Conservation (phyloP, 2,113 vertebrate genomes). For the Shinisaurus crocodilurus region DNA sequence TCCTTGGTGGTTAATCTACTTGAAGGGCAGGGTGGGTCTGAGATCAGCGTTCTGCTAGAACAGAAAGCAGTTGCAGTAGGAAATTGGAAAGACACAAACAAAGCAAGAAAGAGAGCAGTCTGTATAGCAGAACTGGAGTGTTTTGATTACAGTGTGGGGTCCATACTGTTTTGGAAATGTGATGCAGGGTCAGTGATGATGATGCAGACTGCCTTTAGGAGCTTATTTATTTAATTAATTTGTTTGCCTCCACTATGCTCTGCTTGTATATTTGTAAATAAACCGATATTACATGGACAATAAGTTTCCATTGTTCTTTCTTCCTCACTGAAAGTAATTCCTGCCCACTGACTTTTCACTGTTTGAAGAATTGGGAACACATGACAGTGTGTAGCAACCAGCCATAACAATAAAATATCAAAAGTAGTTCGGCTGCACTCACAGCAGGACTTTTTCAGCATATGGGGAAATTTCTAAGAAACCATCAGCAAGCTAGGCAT, state of each 20-base stretch:
- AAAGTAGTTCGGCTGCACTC: background rate
- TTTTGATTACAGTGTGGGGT: background rate
- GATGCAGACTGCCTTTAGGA: background rate
- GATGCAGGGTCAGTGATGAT: background rate
- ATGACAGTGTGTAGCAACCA: slow-evolving; percentile 5
- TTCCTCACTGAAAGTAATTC: background rate
- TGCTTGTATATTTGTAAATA: background rate
- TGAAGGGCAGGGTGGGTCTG: background rate
- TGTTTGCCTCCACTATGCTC: background rate
- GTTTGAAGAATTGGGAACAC: background rate
- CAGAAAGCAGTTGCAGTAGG: background rate
- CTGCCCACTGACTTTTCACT: background rate
- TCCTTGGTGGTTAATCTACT: background rate
- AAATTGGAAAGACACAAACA: background rate
- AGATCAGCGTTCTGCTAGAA: background rate
- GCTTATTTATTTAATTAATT: too few species aligned
- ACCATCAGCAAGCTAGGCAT: slow-evolving; percentile 43
- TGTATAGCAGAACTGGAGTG: background rate
- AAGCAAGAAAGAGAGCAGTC: background rate
- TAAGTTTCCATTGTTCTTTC: background rate
- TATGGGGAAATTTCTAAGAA: slow-evolving; percentile 46
- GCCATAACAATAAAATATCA: background rate
- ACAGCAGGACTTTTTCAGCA: background rate
- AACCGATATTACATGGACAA: background rate
- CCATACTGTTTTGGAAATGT: background rate